phyloP scores from a whole-genome alignment of 2,113 vertebrate species.

The Erinaceus europaeus region DNA sequence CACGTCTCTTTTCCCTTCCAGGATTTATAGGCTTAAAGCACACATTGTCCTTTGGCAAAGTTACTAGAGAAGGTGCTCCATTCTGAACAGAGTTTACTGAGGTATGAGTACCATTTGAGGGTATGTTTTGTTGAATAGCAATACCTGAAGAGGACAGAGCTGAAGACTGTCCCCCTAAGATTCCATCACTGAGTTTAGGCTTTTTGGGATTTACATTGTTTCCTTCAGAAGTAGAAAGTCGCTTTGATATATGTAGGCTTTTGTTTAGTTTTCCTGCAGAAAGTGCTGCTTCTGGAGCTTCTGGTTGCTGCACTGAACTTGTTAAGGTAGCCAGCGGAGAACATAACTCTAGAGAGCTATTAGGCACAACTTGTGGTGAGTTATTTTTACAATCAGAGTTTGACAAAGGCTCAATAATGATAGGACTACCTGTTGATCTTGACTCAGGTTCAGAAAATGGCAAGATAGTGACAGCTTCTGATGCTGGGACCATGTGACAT shows the following conservation, averaged over 20 bases:
- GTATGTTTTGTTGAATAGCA: not conserved
- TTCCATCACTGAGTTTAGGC: conserved; percentile 27
- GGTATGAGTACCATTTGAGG: not conserved
- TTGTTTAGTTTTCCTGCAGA: not conserved
- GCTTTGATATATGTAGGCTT: not conserved
- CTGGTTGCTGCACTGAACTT: conserved; percentile 21
- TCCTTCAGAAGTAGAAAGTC: not conserved
- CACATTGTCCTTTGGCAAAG: conserved; percentile 41
- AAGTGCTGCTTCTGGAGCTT: conserved; percentile 26
- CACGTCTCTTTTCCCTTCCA: not conserved
- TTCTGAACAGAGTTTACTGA: conserved; percentile 40
- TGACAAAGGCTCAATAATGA: conserved; percentile 65
- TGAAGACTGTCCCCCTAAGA: not conserved
- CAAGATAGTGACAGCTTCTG: not conserved
- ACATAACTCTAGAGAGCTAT: conserved; percentile 16
- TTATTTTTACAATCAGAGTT: conserved; percentile 29
- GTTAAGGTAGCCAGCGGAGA: conserved; percentile 31
- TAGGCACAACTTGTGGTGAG: conserved; percentile 53
- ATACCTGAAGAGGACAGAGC: not conserved
- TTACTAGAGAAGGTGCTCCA: conserved; percentile 26
- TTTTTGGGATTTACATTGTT: conserved; percentile 34
- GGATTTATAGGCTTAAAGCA: not conserved
- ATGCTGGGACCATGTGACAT: not conserved
- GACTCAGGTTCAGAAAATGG: conserved; percentile 33
- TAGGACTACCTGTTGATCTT: conserved; percentile 64